Conservation (phyloP, 2,888 invertebrate genomes). For the Glomeris marginata region DNA sequence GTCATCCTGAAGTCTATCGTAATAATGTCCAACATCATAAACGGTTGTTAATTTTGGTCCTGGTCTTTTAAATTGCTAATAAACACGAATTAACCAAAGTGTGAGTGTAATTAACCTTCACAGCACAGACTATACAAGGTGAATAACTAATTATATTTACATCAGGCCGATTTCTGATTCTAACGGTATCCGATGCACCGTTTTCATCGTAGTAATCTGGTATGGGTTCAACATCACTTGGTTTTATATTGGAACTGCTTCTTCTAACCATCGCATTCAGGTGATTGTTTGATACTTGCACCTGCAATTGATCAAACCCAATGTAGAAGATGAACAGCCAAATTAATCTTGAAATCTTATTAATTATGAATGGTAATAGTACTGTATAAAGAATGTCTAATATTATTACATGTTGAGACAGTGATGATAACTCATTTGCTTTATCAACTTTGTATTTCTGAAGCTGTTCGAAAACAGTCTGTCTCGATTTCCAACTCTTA, state of each 20-base stretch:
- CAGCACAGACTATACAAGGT: neutral
- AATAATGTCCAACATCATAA: conserved; percentile 23
- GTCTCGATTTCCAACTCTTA: conserved; percentile 47
- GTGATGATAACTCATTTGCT: conserved; percentile 68
- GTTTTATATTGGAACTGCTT: too few relatives aligned
- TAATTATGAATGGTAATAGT: too few relatives aligned
- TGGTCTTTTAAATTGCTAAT: too few relatives aligned
- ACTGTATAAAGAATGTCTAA: neutral
- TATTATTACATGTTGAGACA: conserved; percentile 62
- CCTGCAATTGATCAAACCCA: too few relatives aligned
- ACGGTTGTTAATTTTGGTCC: conserved; percentile 15
- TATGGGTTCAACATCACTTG: too few relatives aligned
- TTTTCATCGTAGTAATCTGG: neutral
- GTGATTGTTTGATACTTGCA: too few relatives aligned
- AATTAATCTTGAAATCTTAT: too few relatives aligned
- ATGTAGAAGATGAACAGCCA: too few relatives aligned
- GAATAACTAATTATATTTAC: too few relatives aligned
- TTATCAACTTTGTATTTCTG: conserved; percentile 64
- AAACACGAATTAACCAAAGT: too few relatives aligned
- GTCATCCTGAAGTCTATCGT: conserved; percentile 30
- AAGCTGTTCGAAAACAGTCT: conserved; percentile 5
- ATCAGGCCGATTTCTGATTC: neutral
- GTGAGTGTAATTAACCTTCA: too few relatives aligned
- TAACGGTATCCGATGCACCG: neutral
- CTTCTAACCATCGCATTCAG: too few relatives aligned